Evolutionary conservation across 2,888 invertebrate genomes (phyloP).

Genomic region (Polylopha cassiicola): DNA sequence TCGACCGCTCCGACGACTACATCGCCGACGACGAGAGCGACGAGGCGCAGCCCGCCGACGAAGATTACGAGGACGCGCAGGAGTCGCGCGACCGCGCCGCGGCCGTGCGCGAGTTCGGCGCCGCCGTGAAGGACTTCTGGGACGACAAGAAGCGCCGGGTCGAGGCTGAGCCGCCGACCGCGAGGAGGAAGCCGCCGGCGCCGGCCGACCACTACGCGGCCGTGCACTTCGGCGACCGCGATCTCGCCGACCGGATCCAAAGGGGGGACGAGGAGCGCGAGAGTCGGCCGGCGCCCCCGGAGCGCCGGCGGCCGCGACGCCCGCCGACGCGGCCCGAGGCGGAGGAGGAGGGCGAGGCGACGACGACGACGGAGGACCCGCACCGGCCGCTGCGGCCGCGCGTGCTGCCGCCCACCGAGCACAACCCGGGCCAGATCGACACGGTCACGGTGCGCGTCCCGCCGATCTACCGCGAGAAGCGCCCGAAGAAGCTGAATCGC

Average conservation of each 20-base stretch:
- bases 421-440: slow-evolving; percentile 69
- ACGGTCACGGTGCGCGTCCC: slow-evolving; percentile 72
- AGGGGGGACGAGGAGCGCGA: slow-evolving; percentile 39
- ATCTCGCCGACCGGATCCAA: slow-evolving; percentile 39
- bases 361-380: slow-evolving; percentile 69
- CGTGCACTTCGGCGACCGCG: slow-evolving; percentile 66
- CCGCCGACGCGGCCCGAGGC: slow-evolving; percentile 34
- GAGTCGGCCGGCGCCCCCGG: slow-evolving; percentile 46
- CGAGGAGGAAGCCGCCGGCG: slow-evolving; percentile 38
- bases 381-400: slow-evolving; percentile 55
- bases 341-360: slow-evolving; percentile 55
- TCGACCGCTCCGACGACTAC: slow-evolving; percentile 45
- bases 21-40: slow-evolving; percentile 51
- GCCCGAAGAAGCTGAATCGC: slow-evolving; percentile 63
- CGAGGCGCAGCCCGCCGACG: slow-evolving; percentile 39
- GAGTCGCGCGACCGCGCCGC: slow-evolving; percentile 55
- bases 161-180: slow-evolving; percentile 24
- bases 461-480: slow-evolving; percentile 65
- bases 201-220: slow-evolving; percentile 55
- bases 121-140: slow-evolving; percentile 67
- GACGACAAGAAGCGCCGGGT: slow-evolving; percentile 39
- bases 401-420: slow-evolving; percentile 68
- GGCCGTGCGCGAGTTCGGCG: slow-evolving; percentile 55
- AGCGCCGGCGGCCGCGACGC: slow-evolving; percentile 38
- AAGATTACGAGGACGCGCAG: slow-evolving; percentile 64